Evolutionary conservation across 1,140 invertebrate species (phyloP), one percentile per base, ranked within the genome.

Genomic region (Pomacea maculata): DNA sequence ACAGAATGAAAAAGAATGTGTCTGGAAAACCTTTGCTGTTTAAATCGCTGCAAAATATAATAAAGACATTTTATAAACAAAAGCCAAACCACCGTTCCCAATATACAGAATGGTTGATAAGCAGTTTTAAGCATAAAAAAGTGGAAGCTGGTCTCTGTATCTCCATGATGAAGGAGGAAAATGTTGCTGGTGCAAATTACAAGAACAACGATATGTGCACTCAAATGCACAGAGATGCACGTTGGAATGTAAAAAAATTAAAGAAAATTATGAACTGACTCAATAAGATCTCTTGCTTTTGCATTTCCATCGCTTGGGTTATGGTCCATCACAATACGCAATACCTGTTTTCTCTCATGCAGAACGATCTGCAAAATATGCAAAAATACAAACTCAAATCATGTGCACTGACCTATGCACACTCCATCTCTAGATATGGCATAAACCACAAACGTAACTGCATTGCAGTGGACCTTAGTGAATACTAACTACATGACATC

Each of bases 321-420:
- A 11, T 75, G 52, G 75, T 85, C 63, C 54, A 87, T 71, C 17
- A 87, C 81, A 55, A 87, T 78, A 29, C 82, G 67, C 54, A 86
- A 73, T 34, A 76, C 76, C 61, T 86, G 76, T 10, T 80, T 67
- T 54, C 55, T 67, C n/a, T 84, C 79, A 65, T 83, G 83, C 5
- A 88, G 77, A 78, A 83, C 85, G 5, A 88, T 78, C 87, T 88
- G 83, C 29, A 80, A 79, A 70, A 79, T 29, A 77, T 61, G 52
- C 29, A 19, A 81, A 45, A 45, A 67, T 67, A 25, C 14, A 19
- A 25, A 78, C 34, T 45, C 34, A 45, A 45, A 45, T 45, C 34
- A 1, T 45, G 34, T 45, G 34, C 34, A 45, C 34, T 45, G 34
- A 45, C 34, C 34, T 45, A 45, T 45, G 34, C 34, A 45, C 6